Evolutionary conservation across 2,797 vertebrate species (phyloP).

Genomic region (Falco berigora): DNA sequence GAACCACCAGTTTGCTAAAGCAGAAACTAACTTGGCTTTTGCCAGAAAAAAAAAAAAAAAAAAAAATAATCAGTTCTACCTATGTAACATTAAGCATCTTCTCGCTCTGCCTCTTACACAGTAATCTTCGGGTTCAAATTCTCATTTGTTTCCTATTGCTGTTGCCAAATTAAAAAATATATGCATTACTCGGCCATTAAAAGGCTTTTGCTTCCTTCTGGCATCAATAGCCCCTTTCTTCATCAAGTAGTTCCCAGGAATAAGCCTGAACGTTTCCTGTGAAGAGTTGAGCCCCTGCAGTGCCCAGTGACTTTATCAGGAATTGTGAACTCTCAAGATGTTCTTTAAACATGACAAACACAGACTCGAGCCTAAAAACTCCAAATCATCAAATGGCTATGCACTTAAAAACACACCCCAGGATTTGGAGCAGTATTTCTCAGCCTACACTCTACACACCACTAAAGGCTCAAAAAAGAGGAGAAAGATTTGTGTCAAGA

Average conservation of each 20-base stretch:
- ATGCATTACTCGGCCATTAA: not conserved
- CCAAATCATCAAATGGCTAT: not conserved
- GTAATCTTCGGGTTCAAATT: not conserved
- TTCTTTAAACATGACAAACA: not conserved
- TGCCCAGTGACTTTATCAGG: not conserved
- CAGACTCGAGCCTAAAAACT: not conserved
- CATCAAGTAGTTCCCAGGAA: not conserved
- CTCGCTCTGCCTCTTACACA: not conserved
- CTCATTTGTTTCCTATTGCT: not conserved
- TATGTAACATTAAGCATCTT: not conserved
- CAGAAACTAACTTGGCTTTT: not conserved
- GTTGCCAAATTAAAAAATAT: conserved; percentile 27
- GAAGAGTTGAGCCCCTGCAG: not conserved
- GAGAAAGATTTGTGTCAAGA: not conserved
- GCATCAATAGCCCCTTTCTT: conserved; percentile 1
- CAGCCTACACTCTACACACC: not conserved
- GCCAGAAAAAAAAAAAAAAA: not conserved
- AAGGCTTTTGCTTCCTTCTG: conserved; percentile 33
- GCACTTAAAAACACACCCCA: not conserved
- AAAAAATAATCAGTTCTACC: not conserved
- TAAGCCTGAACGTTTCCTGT: not conserved
- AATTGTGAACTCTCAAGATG: not conserved
- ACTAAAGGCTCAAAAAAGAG: not conserved
- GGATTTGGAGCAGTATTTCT: not conserved
- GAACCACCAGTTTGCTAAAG: not conserved